A percentile compares a stretch with the other conserved stretches of the same genome.
Conservation (phyloP, 1,140 invertebrate genomes). For the silkworm (Bombyx mori) region ASM3026992v2 NC_085126.1:1527501-1528000, state of each 20-base stretch:
- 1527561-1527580: no score
- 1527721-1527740: constrained; percentile 41
- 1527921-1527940: constrained; percentile 52
- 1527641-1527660: no score
- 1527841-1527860: constrained; percentile 46
- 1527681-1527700: neutral
- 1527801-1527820: constrained; percentile 35
- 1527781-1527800: constrained; percentile 28
- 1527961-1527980: constrained; percentile 46
- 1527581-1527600: no score
- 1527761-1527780: constrained; percentile 39
- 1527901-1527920: constrained; percentile 46
- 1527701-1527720: neutral
- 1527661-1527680: no score
- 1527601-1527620: no score
- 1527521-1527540: no score
- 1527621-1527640: no score
- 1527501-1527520: no score
- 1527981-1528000: constrained; percentile 28
- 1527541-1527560: no score
- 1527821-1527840: constrained; percentile 34
- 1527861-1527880: constrained; percentile 39
- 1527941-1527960: constrained; percentile 42
- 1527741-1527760: constrained; percentile 48
- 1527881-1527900: constrained; percentile 38